Evolutionary conservation across 2,888 invertebrate genomes (phyloP).

Genomic region (Troides helena): DNA sequence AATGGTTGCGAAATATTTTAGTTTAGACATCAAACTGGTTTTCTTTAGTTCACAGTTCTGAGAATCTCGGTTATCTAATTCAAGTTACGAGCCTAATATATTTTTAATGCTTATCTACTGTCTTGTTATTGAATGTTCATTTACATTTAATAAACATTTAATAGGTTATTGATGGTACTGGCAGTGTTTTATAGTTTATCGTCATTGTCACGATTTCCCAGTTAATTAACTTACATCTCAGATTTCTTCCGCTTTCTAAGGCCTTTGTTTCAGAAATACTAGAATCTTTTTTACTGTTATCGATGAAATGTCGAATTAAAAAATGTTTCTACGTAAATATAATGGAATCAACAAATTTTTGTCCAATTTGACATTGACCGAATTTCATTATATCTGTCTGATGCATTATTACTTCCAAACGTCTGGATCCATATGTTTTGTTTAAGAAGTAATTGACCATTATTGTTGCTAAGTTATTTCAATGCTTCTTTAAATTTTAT

Average conservation of each 20-base stretch:
- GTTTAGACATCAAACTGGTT: constrained; percentile 8
- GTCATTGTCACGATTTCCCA: constrained; percentile 11
- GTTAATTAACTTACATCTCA: constrained; percentile 17
- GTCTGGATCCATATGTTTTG: not conserved
- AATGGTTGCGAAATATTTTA: constrained; percentile 15
- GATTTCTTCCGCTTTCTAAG: constrained; percentile 19
- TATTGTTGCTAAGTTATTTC: too few species aligned
- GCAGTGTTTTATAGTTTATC: constrained; percentile 9
- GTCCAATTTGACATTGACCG: not conserved
- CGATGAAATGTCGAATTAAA: not conserved
- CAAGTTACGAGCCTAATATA: not conserved
- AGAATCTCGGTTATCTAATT: not conserved
- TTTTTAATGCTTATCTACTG: not conserved
- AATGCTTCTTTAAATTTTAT: too few species aligned
- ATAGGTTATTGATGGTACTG: not conserved
- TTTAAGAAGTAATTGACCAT: not conserved
- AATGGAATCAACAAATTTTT: not conserved
- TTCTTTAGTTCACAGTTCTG: not conserved
- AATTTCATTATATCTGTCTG: too few species aligned
- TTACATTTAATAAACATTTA: not conserved
- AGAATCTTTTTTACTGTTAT: constrained; percentile 5
- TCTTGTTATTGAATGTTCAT: not conserved
- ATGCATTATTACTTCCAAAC: not conserved
- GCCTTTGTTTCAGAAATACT: constrained; percentile 9
- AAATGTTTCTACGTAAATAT: not conserved